Evolutionary conservation across 2,113 vertebrate genomes (phyloP).

Genomic region (Grallaria varia): DNA sequence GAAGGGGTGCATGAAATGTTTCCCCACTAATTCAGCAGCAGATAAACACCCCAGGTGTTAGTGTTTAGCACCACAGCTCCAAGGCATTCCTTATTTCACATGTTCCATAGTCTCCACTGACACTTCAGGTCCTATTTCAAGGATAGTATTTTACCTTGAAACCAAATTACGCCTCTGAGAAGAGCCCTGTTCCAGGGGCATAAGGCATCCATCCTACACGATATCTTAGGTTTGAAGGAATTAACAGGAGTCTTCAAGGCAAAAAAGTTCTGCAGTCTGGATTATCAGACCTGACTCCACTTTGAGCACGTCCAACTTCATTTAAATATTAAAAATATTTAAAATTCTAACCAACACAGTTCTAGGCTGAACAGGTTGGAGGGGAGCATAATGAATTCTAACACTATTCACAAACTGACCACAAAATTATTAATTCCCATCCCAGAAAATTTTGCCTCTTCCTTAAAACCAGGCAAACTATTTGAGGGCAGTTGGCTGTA

Average conservation of each 20-base stretch:
- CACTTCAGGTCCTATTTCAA: neutral
- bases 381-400: neutral
- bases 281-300: neutral
- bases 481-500: neutral
- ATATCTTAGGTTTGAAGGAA: neutral
- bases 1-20: neutral
- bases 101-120: neutral
- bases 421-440: neutral
- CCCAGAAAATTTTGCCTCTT: neutral
- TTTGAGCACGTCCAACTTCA: neutral
- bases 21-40: neutral
- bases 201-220: neutral
- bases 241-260: neutral
- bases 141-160: slow-evolving; percentile 19
- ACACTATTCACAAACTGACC: neutral
- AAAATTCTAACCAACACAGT: neutral
- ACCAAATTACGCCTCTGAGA: neutral
- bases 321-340: neutral
- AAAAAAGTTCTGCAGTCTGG: neutral
- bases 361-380: neutral
- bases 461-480: neutral
- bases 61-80: neutral
- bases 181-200: neutral
- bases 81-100: neutral
- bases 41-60: neutral